These are phyloP conservation scores for Melanargia galathea DNA, from an alignment of 2,888 invertebrate species.

Conservation along the genomic window DNA sequence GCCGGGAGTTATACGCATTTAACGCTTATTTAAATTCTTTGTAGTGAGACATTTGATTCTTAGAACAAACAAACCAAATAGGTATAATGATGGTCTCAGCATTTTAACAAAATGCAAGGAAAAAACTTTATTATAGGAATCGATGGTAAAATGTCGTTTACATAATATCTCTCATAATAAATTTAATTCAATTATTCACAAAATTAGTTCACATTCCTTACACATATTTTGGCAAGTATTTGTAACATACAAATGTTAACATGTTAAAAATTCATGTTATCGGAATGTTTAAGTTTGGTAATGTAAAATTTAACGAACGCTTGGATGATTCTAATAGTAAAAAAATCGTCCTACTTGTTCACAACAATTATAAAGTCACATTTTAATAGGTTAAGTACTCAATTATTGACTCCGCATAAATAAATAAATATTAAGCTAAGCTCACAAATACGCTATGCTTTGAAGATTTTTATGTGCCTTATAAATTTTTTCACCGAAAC, in stretches of 20 bases:
- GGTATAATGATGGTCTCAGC: not conserved
- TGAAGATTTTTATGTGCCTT: not conserved
- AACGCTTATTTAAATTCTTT: no score
- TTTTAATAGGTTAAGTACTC: not conserved
- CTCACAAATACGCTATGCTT: conserved; percentile 3
- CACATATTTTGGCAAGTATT: conserved; percentile 10
- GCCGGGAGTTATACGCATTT: no score
- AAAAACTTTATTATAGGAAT: not conserved
- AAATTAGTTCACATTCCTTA: not conserved
- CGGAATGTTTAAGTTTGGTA: not conserved
- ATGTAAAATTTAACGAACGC: not conserved
- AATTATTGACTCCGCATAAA: conserved; percentile 2
- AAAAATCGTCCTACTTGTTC: not conserved
- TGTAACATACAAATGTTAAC: not conserved
- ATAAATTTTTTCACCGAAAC: not conserved
- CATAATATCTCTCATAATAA: not conserved
- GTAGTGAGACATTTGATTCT: no score
- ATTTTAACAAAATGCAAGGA: not conserved
- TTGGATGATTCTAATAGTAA: not conserved
- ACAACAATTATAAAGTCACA: not conserved
- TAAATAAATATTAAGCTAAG: conserved; percentile 13
- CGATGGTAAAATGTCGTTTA: not conserved
- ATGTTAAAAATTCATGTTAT: not conserved
- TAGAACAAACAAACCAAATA: no score
- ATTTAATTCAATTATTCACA: not conserved